Evolutionary conservation across 1,140 invertebrate genomes (phyloP), one percentile per base, ranked within the genome.

Genomic region (Drosophila watanabei): DNA sequence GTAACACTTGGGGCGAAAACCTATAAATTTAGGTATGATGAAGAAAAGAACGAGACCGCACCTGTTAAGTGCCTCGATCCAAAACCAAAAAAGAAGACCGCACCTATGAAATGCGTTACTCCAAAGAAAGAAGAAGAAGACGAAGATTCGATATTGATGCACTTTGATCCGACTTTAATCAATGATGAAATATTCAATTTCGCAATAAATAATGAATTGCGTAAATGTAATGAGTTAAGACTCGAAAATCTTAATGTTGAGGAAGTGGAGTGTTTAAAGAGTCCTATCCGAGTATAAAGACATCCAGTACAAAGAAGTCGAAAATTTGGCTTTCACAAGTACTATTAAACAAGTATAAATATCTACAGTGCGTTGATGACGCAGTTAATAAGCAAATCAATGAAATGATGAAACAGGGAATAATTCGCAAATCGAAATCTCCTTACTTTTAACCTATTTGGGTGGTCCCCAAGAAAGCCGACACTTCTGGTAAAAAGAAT

Each of bases 101-200:
- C 52, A 56, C 52, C 33, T 2, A 5, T 4, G 35, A 54, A 56
- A 32, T 56, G 52, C 52, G n/a, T 35, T 35, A 54, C n/a, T 14
- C 32, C 41, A 18, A 4, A 37, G 30, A 2, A 37, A 20, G 8
- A 13, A 37, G 14, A 8, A 24, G 18, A 11, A 18, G 11, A 16
- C n/a, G n/a, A 54, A 4, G 8, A 35, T 35, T 5, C 10, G 20
- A 35, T 16, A n/a, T n/a, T n/a, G n/a, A n/a, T n/a, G 13, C 13
- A 37, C n/a, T 10, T 8, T 5, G 52, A 37, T 37, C 32, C 18
- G 5, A 54, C 16, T 11, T 54, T 2, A 5, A 18, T 54, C 14
- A 13, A n/a, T 4, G 32, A 37, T 9, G 10, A 37, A 20, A 45
- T 10, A 18, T 20, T 45, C 11, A n/a, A n/a, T 8, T 43, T 43